Percentiles rank a stretch among this genome's conserved stretches.
phyloP scores from a whole-genome alignment of 1,140 invertebrate species.

The Trypoxylus dichotomus region DNA sequence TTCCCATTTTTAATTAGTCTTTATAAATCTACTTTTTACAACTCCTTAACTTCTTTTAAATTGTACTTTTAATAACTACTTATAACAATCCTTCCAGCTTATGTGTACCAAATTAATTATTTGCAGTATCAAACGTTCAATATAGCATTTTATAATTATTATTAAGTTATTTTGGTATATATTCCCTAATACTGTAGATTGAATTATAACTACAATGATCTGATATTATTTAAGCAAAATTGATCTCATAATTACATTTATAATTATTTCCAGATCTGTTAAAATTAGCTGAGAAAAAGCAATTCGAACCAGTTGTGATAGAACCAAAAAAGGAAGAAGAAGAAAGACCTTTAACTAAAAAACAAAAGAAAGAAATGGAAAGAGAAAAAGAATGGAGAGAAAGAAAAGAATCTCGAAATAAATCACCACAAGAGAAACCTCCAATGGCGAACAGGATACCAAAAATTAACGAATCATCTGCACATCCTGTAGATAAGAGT shows the following conservation, averaged over 20 bases:
- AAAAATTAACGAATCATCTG: constrained; percentile 50
- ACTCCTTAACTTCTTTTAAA: too few species aligned
- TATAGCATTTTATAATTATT: too few species aligned
- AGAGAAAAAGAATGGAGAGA: constrained; percentile 59
- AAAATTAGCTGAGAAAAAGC: constrained; percentile 81
- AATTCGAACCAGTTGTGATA: constrained; percentile 71
- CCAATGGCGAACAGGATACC: constrained; percentile 52
- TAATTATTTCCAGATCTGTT: constrained; percentile 59
- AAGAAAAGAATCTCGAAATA: constrained; percentile 55
- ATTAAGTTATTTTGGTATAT: too few species aligned
- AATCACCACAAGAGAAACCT: constrained; percentile 39
- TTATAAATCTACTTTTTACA: too few species aligned
- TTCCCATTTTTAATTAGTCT: too few species aligned
- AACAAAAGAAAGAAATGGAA: constrained; percentile 74
- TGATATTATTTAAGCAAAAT: too few species aligned
- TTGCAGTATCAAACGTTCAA: too few species aligned
- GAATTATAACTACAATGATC: too few species aligned
- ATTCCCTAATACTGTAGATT: too few species aligned
- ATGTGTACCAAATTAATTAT: too few species aligned
- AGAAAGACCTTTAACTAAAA: constrained; percentile 76
- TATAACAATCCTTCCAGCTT: too few species aligned
- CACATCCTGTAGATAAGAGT: not conserved
- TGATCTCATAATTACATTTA: not conserved
- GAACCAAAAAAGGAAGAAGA: constrained; percentile 65
- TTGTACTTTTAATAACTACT: too few species aligned